Percentiles rank a stretch among this genome's conserved stretches.
Conservation (phyloP, 1,140 invertebrate species). For the Colletes latitarsis region DNA sequence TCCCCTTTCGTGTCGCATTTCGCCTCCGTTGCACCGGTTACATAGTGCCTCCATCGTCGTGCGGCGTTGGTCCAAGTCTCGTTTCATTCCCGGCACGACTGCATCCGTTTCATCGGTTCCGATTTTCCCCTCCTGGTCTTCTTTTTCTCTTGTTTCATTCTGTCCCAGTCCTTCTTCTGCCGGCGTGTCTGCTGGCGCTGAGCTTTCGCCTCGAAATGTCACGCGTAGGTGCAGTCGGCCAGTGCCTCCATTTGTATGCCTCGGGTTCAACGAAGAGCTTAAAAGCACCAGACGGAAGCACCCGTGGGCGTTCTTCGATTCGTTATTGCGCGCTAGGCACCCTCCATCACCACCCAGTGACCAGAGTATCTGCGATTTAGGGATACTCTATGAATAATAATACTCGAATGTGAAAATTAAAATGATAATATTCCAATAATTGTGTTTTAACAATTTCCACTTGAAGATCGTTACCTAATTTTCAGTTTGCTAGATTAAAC, state of each 20-base stretch:
- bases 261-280: conserved; percentile 35
- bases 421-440: no score
- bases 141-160: conserved; percentile 20
- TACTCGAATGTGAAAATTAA: no score
- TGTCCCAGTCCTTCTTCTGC: background rate
- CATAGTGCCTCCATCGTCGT: background rate
- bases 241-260: conserved; percentile 46
- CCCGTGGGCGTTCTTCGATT: conserved; percentile 10
- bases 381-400: no score
- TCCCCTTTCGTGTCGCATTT: conserved; percentile 24
- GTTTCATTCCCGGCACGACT: conserved; percentile 54
- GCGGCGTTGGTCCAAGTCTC: conserved; percentile 20
- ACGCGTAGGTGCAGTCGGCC: conserved; percentile 15
- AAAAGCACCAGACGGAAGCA: conserved; percentile 48
- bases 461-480: no score
- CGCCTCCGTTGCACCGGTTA: conserved; percentile 4
- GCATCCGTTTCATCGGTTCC: conserved; percentile 36
- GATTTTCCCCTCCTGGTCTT: background rate
- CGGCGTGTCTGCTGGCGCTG: background rate
- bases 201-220: conserved; percentile 42
- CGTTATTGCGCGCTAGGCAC: background rate
- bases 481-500: no score
- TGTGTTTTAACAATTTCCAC: no score
- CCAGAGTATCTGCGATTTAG: background rate
- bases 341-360: background rate